Evolutionary conservation across 2,888 invertebrate species (phyloP).

Genomic region (Pristionchus japonicus): DNA sequence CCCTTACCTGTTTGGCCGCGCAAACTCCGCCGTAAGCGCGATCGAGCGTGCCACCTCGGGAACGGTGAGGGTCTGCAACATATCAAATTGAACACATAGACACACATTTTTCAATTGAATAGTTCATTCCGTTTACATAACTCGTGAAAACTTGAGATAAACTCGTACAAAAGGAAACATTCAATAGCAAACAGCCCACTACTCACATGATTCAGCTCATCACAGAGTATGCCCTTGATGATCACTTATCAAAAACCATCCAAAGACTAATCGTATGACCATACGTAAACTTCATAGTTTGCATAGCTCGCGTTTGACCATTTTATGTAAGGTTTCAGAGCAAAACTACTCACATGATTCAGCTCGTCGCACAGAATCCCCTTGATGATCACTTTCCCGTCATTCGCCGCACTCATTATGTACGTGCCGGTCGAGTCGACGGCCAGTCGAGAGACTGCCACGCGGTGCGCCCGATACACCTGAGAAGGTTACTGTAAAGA

Average conservation of each 20-base stretch:
- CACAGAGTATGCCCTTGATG: no score
- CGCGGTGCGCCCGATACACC: slow-evolving; percentile 65
- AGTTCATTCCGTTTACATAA: no score
- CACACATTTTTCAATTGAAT: not conserved
- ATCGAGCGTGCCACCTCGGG: slow-evolving; percentile 63
- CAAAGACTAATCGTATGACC: no score
- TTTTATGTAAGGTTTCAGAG: no score
- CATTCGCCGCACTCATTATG: slow-evolving; percentile 82
- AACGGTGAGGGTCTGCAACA: slow-evolving; percentile 59
- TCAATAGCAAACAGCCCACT: not conserved
- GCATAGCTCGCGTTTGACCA: no score
- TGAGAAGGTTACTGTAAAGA: slow-evolving; percentile 25
- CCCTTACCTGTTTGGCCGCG: slow-evolving; percentile 49
- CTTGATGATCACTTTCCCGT: slow-evolving; percentile 83
- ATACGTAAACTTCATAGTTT: no score
- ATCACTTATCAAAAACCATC: no score
- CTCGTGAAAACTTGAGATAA: no score
- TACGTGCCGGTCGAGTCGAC: slow-evolving; percentile 94
- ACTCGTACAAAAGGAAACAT: no score
- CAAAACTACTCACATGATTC: no score
- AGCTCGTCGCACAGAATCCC: slow-evolving; percentile 80
- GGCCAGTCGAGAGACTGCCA: slow-evolving; percentile 92
- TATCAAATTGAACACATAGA: no score
- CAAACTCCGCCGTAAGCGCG: slow-evolving; percentile 67
- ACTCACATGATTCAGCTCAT: slow-evolving; percentile 69